Base-by-base conservation (phyloP, 2,113 vertebrate genomes). In the Eulemur macaco region DNA sequence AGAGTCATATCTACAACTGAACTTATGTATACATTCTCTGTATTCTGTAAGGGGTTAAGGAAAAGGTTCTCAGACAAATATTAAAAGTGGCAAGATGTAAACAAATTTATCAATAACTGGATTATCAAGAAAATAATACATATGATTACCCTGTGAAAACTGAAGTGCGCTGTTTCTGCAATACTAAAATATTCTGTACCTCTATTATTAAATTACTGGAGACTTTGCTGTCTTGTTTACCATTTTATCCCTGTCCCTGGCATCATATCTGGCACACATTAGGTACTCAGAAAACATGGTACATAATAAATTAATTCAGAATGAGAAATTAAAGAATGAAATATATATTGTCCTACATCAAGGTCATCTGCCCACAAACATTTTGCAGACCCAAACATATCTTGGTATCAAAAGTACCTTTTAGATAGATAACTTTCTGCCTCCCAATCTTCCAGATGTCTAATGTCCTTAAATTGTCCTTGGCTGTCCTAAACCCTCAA, bases 11-110 rank as follows among this genome's bases (percentile, higher is more conserved):
- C 77, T 27, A 64, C n/a, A 83, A 82, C 0, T 86, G 14, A 90
- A 93, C 94, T 86, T 58, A 86, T 20, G 8, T 63, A 64, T 34
- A 60, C 14, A 54, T 50, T 81, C 71, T 86, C 76, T 69, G 47
- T 29, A 91, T 71, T 91, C 37, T 93, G 31, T 82, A 27, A 95
- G 60, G 73, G 42, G 86, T 69, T 85, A 85, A 71, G 47, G 17
- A 84, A 81, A 88, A 76, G 27, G 34, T 84, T 96, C 71, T 71
- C 37, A 93, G 39, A 73, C 34, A 94, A 88, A 77, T 56, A 95
- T 34, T 87, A 88, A 93, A 89, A 94, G 39, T 27, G 9, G 68
- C 58, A 8, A 20, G 31, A 88, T 58, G 2, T 94, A 68, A 78
- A 95, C n/a, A 92, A 69, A 91, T 78, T 45, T 82, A 71, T 68